Conservation (phyloP, 2,797 vertebrate genomes). For the Alca torda region DNA sequence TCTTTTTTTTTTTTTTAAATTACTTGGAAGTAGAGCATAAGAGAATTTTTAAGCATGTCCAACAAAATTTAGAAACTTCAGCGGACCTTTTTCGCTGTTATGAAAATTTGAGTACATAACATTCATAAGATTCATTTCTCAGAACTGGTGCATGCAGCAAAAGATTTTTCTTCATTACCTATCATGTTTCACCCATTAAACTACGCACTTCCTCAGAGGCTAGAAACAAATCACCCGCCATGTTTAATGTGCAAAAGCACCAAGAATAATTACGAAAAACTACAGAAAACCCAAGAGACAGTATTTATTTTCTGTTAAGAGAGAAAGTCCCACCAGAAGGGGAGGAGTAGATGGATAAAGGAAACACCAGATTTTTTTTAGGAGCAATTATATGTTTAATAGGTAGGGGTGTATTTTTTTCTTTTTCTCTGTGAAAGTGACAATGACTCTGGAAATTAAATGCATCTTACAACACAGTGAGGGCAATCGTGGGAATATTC, state of each 20-base stretch:
- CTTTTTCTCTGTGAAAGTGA: not conserved
- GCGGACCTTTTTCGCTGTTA: not conserved
- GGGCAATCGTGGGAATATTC: not conserved
- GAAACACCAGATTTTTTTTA: not conserved
- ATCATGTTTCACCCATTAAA: not conserved
- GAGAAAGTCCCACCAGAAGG: not conserved
- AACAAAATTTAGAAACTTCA: not conserved
- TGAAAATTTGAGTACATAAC: not conserved
- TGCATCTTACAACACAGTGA: not conserved
- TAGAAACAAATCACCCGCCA: not conserved
- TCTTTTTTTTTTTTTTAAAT: not conserved
- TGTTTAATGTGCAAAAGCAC: not conserved
- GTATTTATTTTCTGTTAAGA: not conserved
- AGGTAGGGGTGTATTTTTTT: not conserved
- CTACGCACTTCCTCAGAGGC: not conserved
- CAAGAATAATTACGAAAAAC: conserved; percentile 5
- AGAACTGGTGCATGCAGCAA: not conserved
- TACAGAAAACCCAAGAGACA: not conserved
- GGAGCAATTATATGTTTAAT: not conserved
- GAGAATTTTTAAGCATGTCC: not conserved
- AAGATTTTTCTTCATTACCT: not conserved
- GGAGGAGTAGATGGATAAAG: not conserved
- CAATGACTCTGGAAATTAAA: not conserved
- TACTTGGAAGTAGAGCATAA: not conserved
- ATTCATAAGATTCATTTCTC: not conserved